phyloP scores from a whole-genome alignment of 92 coral and sea anemone genomes.

The Porites cylindrica region DNA sequence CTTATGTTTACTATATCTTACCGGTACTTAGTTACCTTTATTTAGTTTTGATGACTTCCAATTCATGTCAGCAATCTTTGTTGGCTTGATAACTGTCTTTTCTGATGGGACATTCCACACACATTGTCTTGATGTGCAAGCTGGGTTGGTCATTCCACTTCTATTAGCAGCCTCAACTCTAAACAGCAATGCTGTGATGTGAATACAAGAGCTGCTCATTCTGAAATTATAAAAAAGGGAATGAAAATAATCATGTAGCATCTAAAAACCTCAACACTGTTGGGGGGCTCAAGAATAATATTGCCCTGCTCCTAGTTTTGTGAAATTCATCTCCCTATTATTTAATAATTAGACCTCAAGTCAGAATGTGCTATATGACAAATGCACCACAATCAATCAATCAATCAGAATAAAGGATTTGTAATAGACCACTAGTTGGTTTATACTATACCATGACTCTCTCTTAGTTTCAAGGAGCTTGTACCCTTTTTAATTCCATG shows the following conservation, averaged over 20 bases:
- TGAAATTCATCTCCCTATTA: too few species aligned
- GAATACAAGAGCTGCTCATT: slow-evolving; percentile 57
- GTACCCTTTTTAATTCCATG: too few species aligned
- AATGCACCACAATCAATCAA: slow-evolving; percentile 12
- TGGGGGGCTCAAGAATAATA: too few species aligned
- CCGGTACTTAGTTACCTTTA: slow-evolving; percentile 46
- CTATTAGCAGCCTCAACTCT: slow-evolving; percentile 69
- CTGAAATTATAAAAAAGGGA: slow-evolving; percentile 22
- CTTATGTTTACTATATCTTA: slow-evolving; percentile 6
- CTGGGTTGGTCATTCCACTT: slow-evolving; percentile 56
- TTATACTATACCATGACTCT: too few species aligned
- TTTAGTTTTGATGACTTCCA: slow-evolving; percentile 74
- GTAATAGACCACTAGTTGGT: too few species aligned
- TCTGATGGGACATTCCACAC: slow-evolving; percentile 60
- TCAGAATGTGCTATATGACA: slow-evolving; percentile 7
- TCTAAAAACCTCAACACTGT: neutral
- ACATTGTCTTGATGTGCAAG: slow-evolving; percentile 66
- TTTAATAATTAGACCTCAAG: neutral
- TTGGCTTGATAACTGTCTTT: slow-evolving; percentile 65
- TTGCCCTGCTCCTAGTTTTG: too few species aligned
- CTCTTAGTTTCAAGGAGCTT: too few species aligned
- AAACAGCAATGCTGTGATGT: slow-evolving; percentile 70
- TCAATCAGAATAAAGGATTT: too few species aligned
- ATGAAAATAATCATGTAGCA: neutral
- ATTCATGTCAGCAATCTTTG: slow-evolving; percentile 60